A percentile compares a stretch with the other conserved stretches of the same genome.
phyloP scores from a whole-genome alignment of 2,888 invertebrate species.

The Anticlea derivata region DNA sequence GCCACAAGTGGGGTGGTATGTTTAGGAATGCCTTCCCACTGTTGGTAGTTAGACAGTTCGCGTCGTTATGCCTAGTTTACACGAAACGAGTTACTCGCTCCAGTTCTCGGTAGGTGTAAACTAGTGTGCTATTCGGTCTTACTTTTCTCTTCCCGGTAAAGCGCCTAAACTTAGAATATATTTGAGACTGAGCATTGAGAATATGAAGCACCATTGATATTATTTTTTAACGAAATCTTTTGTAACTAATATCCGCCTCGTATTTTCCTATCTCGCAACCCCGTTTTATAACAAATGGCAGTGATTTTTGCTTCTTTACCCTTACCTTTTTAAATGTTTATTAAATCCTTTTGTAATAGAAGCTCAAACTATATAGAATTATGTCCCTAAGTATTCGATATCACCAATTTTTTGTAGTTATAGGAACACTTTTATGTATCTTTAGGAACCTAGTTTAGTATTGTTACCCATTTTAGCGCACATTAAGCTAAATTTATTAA shows the following conservation, averaged over 20 bases:
- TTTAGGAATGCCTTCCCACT: no score
- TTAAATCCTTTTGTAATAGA: conserved; percentile 22
- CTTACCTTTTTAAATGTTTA: conserved; percentile 29
- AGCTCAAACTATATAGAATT: conserved; percentile 23
- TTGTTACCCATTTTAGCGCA: conserved; percentile 49
- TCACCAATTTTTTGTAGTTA: conserved; percentile 41
- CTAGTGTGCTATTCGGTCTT: background rate
- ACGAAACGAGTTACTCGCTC: no score
- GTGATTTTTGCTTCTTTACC: conserved; percentile 28
- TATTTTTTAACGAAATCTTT: conserved; percentile 9
- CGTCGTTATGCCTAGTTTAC: no score
- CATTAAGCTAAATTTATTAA: conserved; percentile 39
- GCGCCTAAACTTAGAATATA: conserved; percentile 35
- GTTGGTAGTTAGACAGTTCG: no score
- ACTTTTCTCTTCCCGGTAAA: conserved; percentile 18
- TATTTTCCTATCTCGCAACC: conserved; percentile 17
- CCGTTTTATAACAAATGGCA: conserved; percentile 13
- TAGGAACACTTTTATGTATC: conserved; percentile 42
- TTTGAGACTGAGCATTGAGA: conserved; percentile 37
- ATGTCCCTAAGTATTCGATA: conserved; percentile 27
- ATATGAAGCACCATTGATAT: conserved; percentile 21
- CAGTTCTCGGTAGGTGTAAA: no score
- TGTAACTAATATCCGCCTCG: conserved; percentile 18
- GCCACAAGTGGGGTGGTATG: no score
- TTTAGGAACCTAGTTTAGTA: conserved; percentile 43